A percentile compares a stretch with the other conserved stretches of the same genome.
These are phyloP conservation scores for Tetragonisca angustula DNA, from an alignment of 2,888 invertebrate genomes.

Conservation along the genomic window DNA sequence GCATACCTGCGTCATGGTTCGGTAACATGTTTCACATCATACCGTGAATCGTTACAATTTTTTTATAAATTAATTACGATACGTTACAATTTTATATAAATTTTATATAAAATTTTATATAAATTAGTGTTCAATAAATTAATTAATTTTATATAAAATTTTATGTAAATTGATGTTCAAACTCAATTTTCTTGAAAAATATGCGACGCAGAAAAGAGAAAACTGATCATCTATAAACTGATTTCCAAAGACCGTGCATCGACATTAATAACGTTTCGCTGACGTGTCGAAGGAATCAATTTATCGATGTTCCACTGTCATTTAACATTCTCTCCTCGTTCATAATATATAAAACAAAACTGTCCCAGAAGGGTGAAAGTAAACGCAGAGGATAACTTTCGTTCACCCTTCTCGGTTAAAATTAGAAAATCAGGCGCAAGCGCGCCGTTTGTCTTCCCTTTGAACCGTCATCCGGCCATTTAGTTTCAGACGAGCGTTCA, in stretches of 20 bases:
- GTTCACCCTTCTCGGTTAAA: not conserved
- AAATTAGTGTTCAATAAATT: too few relatives aligned
- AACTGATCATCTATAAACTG: not conserved
- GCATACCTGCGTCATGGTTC: not conserved
- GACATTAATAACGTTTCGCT: too few relatives aligned
- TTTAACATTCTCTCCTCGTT: too few relatives aligned
- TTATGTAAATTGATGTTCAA: too few relatives aligned
- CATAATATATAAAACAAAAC: slow-evolving; percentile 27
- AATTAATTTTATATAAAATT: too few relatives aligned
- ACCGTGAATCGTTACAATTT: not conserved
- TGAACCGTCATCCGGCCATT: not conserved
- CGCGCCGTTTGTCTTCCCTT: not conserved
- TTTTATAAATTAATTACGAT: not conserved
- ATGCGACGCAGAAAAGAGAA: not conserved
- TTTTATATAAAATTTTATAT: too few relatives aligned
- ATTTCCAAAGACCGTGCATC: not conserved
- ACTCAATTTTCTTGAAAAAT: not conserved
- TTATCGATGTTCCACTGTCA: not conserved
- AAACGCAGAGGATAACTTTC: not conserved
- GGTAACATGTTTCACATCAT: not conserved
- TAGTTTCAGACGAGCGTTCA: slow-evolving; percentile 13
- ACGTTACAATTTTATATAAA: too few relatives aligned
- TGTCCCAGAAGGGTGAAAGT: not conserved
- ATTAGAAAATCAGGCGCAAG: slow-evolving; percentile 32
- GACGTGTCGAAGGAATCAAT: not conserved